Evolutionary conservation across 2,797 vertebrate species (phyloP), one percentile per base, ranked within the genome.

Genomic region (Chanos chanos): DNA sequence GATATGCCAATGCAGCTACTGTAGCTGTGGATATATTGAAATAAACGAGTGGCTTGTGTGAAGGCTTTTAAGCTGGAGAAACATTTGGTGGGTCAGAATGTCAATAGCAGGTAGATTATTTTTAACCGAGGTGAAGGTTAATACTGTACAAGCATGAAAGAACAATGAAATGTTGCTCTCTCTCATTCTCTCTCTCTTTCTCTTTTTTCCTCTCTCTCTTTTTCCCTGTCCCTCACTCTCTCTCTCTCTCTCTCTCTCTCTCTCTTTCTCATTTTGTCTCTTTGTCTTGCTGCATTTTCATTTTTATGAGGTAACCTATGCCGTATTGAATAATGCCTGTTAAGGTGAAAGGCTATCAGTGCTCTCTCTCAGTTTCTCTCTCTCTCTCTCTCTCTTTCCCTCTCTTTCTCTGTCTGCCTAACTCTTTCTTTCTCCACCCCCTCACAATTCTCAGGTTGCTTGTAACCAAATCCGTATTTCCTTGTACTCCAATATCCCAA

Each of bases 391-490:
- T 37, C 21, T 61, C 34, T 31, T 49, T 39, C 54, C 68, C 61
- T 59, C 52, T 70, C 55, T 55, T 57, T 40, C 27, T 31, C 59
- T 37, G 28, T 43, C 34, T 47, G 30, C 37, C 61, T n/a, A 19
- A 13, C 7, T 15, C 50, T 25, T 2, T 5, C 30, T 31, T 30
- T 31, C 7, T 24, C 41, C 15, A 40, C 27, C 48, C 58, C 62
- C 66, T 60, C 64, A 67, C 24, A 70, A 71, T 59, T 83, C 76
- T 87, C 72, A 57, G 67, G 66, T 87, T 82, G 48, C 80, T 24
- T 0, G 74, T 76, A 84, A 86, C 81, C 54, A 72, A 81, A 87
- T 83, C 79, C 77, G 74, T 6, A 68, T 77, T 83, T 83, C 74
- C 66, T 77, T 74, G n/a, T 64, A 68, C 75, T 63, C 59, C 73